Evolutionary conservation across 2,797 vertebrate genomes (phyloP).

Genomic region (Sylvia borin): DNA sequence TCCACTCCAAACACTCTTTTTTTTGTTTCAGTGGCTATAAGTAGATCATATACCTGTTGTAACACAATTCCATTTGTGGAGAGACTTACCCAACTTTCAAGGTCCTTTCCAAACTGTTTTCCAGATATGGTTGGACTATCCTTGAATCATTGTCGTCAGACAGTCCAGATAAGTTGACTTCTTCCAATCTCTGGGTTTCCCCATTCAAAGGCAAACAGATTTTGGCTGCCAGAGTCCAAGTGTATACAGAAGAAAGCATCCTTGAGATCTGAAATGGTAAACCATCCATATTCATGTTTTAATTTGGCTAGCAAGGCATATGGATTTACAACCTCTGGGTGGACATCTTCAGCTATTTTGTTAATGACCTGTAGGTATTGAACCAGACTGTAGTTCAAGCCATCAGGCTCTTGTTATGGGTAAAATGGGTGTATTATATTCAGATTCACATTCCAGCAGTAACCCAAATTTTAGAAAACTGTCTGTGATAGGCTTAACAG

Average conservation of each 20-base stretch:
- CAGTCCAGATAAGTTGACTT: too few species aligned
- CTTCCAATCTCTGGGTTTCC: too few species aligned
- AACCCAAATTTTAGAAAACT: neutral
- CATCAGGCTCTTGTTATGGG: too few species aligned
- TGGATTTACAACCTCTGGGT: too few species aligned
- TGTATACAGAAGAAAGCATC: neutral
- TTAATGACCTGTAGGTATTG: too few species aligned
- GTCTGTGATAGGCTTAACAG: neutral
- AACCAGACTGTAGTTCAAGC: too few species aligned
- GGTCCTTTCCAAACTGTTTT: neutral
- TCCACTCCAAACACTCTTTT: neutral
- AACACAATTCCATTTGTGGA: neutral
- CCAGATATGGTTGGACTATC: neutral
- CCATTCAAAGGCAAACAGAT: neutral
- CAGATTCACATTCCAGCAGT: neutral
- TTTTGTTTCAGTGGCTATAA: neutral
- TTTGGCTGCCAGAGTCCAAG: neutral
- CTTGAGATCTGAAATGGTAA: neutral
- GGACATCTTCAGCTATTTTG: too few species aligned
- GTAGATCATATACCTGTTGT: neutral
- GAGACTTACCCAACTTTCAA: neutral
- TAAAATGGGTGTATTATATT: too few species aligned
- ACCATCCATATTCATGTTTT: too few species aligned
- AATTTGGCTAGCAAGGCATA: too few species aligned
- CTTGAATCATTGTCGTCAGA: neutral